Percentiles rank a stretch among this genome's conserved stretches.
phyloP scores from a whole-genome alignment of 1,140 invertebrate genomes.

The Mizuhopecten yessoensis region DNA sequence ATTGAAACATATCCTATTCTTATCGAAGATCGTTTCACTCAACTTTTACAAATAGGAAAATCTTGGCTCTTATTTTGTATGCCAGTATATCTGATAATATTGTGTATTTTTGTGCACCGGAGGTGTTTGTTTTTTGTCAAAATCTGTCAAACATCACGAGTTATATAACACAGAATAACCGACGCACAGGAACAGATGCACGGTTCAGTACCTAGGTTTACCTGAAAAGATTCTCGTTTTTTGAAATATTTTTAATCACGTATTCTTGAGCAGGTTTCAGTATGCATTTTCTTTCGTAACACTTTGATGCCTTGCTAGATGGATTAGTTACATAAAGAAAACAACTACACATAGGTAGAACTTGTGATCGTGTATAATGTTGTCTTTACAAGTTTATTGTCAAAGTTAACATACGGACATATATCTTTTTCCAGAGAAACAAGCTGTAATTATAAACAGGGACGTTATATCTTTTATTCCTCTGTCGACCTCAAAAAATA shows the following conservation, averaged over 20 bases:
- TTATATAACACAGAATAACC: neutral
- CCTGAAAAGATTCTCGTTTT: neutral
- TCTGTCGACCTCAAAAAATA: neutral
- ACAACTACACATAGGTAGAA: neutral
- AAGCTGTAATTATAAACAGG: neutral
- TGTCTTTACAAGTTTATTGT: too few relatives aligned
- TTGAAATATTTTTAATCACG: neutral
- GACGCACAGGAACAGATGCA: neutral
- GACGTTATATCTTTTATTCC: neutral
- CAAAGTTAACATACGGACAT: neutral
- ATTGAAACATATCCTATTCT: neutral
- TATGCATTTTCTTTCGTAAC: too few relatives aligned
- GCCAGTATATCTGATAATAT: neutral
- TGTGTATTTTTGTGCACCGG: neutral
- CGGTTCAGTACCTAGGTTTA: neutral
- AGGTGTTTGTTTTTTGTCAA: neutral
- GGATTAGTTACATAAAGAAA: neutral
- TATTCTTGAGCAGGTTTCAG: neutral
- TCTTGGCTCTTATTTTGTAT: neutral
- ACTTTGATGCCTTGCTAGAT: neutral
- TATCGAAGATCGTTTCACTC: neutral
- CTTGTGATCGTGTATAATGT: neutral
- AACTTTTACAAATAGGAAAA: neutral
- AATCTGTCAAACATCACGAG: neutral
- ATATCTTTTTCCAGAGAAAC: neutral